Evolutionary conservation across 2,797 vertebrate species (phyloP), one percentile per base, ranked within the genome.

Genomic region (Myoxocephalus aenaeus): DNA sequence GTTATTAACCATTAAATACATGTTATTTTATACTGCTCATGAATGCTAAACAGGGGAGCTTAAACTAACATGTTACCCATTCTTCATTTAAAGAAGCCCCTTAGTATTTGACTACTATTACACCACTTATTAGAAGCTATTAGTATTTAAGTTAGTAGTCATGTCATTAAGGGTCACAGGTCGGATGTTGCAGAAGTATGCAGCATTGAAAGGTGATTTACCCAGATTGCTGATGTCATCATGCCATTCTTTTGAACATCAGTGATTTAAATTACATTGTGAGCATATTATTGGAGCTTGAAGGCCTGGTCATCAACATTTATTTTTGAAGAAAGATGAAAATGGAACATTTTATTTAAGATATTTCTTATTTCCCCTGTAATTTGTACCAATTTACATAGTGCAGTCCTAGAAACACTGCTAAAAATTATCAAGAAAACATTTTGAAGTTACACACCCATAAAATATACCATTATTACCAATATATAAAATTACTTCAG

Each of bases 281-380:
- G 1, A 17, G n/a, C 4, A 11, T 2, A 4, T 4, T 48, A 0
- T 48, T 1, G 20, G 25, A n/a, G 4, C 14, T 62, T 0, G 3
- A 51, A 22, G 38, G 17, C n/a, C 38, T 59, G 0, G 9, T 58
- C 22, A 53, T 38, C 4, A 0, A 53, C 17, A 56, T 76, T 38
- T 36, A 3, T 12, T 38, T 12, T 38, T 29, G 1, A 15, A 56
- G 59, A 76, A 62, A 38, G 11, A 46, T 12, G 12, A 40, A 68
- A 67, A 65, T 46, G 1, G 2, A 46, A 7, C 0, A 0, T 25
- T 65, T 51, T 0, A 50, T 42, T 3, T 5, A 12, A 66, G 42
- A 5, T 51, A 18, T 40, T 56, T 29, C 3, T 14, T 11, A 48
- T 57, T 59, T 20, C 5, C 7, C 7, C 7, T 40, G 8, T 29